Base-by-base conservation (phyloP, 1,140 invertebrate species). In the Papilio polyxenes region DNA sequence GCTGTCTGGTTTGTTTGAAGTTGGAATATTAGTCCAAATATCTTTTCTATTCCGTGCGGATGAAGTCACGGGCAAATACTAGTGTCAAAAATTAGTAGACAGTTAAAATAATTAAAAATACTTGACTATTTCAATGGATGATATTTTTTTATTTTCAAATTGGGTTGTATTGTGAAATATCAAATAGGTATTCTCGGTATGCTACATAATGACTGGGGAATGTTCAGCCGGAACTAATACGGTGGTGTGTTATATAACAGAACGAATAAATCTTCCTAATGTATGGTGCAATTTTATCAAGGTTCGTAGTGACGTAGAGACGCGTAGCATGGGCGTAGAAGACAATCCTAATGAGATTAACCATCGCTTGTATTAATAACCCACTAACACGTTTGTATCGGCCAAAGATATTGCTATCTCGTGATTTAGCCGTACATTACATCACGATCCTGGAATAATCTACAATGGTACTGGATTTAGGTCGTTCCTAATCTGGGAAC, bases 291-390 rank as follows among this genome's bases (percentile, higher is more conserved):
- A 75, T 75, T 75, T 49, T 75, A 75, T 49, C 75, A 77, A 77
- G 75, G 75, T 53, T 77, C 17, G 20, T 77, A 20, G 48, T 77
- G 75, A 77, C 75, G 84, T 81, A 84, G 82, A 85, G 37, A 56
- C 13, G 78, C 82, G 80, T 81, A 85, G 84, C 82, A 51, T 72
- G 81, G 65, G 79, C 81, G 79, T 80, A 82, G 83, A 82, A 74
- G 31, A 75, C 78, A 81, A 37, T 37, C 81, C 62, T 81, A 53
- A 69, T 81, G 80, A 31, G 49, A 81, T 69, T 69, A 69, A 81
- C 62, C 75, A 59, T 77, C 62, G 13, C 44, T 51, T 77, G 56
- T 77, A 62, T 75, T 82, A 72, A 78, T 56, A 82, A 82, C 53
- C 74, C 31, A 40, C 65, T 72, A 37, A 72, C 31, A 72, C 62